Conservation (phyloP, 2,113 vertebrate species). For the Cisticola juncidis region DNA sequence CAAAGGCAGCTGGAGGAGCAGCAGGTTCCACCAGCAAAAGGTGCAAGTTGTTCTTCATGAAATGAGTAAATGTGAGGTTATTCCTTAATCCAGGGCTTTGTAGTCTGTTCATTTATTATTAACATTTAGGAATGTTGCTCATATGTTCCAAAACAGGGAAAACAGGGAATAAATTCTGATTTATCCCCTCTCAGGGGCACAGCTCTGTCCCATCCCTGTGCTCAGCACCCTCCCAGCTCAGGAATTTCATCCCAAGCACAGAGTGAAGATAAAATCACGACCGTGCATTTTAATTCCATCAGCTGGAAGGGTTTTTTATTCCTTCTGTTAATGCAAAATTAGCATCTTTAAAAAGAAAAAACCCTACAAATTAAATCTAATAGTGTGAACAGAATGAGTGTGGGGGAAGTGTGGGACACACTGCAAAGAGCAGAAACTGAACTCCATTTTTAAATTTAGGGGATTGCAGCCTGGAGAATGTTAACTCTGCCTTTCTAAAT, state of each 20-base stretch:
- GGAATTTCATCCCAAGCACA: rapidly evolving
- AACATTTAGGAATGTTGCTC: neutral
- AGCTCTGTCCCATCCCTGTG: neutral
- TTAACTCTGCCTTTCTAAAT: neutral
- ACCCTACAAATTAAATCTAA: neutral
- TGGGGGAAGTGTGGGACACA: neutral
- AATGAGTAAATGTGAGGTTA: neutral
- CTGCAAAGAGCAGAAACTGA: neutral
- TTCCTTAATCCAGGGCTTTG: neutral
- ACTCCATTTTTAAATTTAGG: neutral
- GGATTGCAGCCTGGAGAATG: neutral
- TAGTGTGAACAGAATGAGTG: neutral
- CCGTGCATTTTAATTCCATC: neutral
- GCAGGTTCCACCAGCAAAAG: neutral
- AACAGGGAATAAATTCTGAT: rapidly evolving
- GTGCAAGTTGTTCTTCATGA: neutral
- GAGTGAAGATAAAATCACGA: neutral
- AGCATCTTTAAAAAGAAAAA: neutral
- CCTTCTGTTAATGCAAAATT: neutral
- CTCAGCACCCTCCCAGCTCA: neutral
- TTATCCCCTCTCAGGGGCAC: neutral
- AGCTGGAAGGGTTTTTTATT: neutral
- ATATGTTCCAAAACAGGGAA: neutral
- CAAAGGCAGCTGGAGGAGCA: neutral
- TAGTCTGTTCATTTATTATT: neutral